Percentiles rank a stretch among this genome's conserved stretches.
Conservation (phyloP, 2,797 vertebrate genomes). For the Oreochromis mossambicus region DNA sequence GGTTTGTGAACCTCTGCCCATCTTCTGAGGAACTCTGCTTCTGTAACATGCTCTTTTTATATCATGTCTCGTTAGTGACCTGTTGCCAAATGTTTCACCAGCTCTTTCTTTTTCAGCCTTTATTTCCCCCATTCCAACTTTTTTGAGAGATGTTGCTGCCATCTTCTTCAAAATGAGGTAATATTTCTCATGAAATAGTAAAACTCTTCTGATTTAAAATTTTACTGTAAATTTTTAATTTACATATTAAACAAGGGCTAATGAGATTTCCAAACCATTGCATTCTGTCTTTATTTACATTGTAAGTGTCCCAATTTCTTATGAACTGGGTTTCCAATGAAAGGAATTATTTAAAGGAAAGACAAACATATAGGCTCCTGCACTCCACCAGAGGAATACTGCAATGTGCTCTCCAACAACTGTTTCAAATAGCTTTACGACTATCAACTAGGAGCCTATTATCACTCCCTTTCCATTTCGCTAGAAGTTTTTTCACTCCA, state of each 20-base stretch:
- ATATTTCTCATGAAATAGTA: background rate
- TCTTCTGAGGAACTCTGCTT: background rate
- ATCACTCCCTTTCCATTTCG: conserved; percentile 23
- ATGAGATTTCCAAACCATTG: background rate
- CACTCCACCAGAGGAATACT: background rate
- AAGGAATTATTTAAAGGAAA: conserved; percentile 1
- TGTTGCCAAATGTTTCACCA: background rate
- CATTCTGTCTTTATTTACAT: background rate
- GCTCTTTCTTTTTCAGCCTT: background rate
- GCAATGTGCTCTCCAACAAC: conserved; percentile 1
- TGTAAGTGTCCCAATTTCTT: background rate
- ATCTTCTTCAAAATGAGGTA: background rate
- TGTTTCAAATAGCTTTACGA: conserved; percentile 14
- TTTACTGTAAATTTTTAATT: background rate
- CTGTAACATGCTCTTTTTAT: background rate
- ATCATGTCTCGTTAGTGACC: background rate
- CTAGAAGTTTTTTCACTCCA: conserved; percentile 8
- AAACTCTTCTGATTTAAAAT: background rate
- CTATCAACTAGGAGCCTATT: conserved; percentile 19
- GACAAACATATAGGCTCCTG: background rate
- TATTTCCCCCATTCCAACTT: background rate
- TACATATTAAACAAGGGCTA: accelerated
- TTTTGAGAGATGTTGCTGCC: background rate
- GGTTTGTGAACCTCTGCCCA: background rate
- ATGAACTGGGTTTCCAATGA: background rate